These are phyloP conservation scores for Hippasteria phrygiana DNA, from an alignment of 53 echinoderm and acorn worm genomes.

Conservation along the genomic window DNA sequence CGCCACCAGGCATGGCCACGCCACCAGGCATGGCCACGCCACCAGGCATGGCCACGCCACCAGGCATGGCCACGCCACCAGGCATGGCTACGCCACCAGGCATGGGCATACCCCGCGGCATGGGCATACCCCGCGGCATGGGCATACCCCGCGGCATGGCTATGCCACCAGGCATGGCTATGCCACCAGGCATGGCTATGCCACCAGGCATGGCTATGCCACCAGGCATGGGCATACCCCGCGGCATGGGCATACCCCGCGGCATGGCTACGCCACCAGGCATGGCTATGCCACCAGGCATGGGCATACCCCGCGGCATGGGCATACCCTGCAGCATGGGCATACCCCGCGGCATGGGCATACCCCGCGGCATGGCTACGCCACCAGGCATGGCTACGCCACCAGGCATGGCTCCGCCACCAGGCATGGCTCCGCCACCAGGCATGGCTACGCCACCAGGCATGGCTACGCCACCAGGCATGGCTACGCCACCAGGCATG, in stretches of 20 bases:
- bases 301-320: constrained; percentile 25
- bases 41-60: constrained; percentile 32
- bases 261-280: constrained; percentile 26
- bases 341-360: constrained; percentile 19
- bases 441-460: constrained; percentile 23
- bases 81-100: constrained; percentile 35
- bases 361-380: constrained; percentile 22
- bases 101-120: constrained; percentile 50
- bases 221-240: constrained; percentile 38
- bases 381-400: constrained; percentile 43
- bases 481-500: constrained; percentile 36
- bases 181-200: constrained; percentile 32
- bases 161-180: constrained; percentile 42
- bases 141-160: constrained; percentile 15
- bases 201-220: constrained; percentile 38
- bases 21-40: constrained; percentile 36
- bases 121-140: no score
- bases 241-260: constrained; percentile 27
- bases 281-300: constrained; percentile 43
- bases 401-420: constrained; percentile 27
- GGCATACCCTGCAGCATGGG: no score
- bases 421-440: constrained; percentile 25
- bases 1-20: constrained; percentile 11
- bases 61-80: constrained; percentile 32
- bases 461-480: constrained; percentile 10